Base-by-base conservation (phyloP, 1,140 invertebrate species). In the Bombus confusus region DNA sequence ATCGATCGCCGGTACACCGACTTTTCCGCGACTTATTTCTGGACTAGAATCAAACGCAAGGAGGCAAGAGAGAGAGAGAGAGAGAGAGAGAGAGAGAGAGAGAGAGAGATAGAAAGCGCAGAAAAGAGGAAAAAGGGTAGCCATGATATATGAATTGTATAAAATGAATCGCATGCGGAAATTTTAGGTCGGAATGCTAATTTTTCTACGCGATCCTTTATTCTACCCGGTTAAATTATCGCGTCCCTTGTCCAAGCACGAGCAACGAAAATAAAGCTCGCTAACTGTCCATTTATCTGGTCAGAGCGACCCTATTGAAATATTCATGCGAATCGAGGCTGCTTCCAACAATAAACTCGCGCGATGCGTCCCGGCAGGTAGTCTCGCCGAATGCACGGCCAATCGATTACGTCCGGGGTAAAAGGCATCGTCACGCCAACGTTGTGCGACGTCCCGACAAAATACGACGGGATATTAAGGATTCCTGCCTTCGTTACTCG, bases 291-390 rank as follows among this genome's bases (percentile, higher is more conserved):
- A 86, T 88, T 89, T 86, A 88, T 88, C 79, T 76, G 68, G 72
- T 57, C 64, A 68, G 68, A 59, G 76, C 87, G 59, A 39, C 75
- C 64, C 81, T 77, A 85, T 84, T 87, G 88, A 85, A 90, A 85
- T 84, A 89, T 83, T 83, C 88, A 89, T 89, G 88, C 57, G 73
- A 89, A 81, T 89, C 84, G 81, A 47, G 87, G 66, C 73, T 85
- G 85, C 69, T 69, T 66, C 81, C 85, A 81, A 89, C 88, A 90
- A 90, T 89, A 90, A 90, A 74, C 77, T 59, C 47, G 85, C 71
- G 75, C 80, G 88, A 82, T 78, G 81, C 78, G 86, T 85, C 81
- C 80, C 81, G 66, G 52, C 76, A 87, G 88, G 68, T 90, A 86
- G 69, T 66, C 74, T 82, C 57, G 76, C 75, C 79, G 86, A 81